phyloP scores from a whole-genome alignment of 1,140 invertebrate species.

The Drosophila prosaltans region DNA sequence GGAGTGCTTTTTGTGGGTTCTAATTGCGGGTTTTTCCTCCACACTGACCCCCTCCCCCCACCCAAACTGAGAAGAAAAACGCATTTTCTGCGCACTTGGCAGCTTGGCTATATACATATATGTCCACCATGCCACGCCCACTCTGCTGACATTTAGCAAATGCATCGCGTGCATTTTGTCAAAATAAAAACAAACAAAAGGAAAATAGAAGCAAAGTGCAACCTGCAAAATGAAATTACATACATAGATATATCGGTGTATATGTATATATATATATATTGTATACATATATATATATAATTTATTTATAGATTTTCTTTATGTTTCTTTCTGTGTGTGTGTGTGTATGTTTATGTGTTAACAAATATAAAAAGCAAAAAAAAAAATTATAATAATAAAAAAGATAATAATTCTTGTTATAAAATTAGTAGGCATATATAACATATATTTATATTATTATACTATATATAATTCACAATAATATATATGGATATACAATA shows the following conservation, averaged over 20 bases:
- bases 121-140: neutral
- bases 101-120: slow-evolving; percentile 4
- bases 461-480: slow-evolving; percentile 24
- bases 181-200: slow-evolving; percentile 22
- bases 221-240: slow-evolving; percentile 9
- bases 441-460: slow-evolving; percentile 46
- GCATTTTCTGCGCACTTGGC: slow-evolving; percentile 76
- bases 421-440: slow-evolving; percentile 29
- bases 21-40: slow-evolving; percentile 22
- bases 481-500: slow-evolving; percentile 23
- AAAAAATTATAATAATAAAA: slow-evolving; percentile 24
- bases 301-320: slow-evolving; percentile 34
- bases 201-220: slow-evolving; percentile 23
- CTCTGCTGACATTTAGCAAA: slow-evolving; percentile 16
- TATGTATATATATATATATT: slow-evolving; percentile 31
- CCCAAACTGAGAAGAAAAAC: slow-evolving; percentile 29
- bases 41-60: neutral
- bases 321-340: slow-evolving; percentile 15
- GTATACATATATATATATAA: slow-evolving; percentile 31
- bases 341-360: slow-evolving; percentile 23
- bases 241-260: slow-evolving; percentile 26
- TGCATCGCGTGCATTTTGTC: slow-evolving; percentile 2
- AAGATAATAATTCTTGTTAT: slow-evolving; percentile 34
- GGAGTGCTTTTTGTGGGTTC: slow-evolving; percentile 21
- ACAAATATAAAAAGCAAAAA: slow-evolving; percentile 17